Evolutionary conservation across 2,797 vertebrate genomes (phyloP), one percentile per base, ranked within the genome.

Genomic region (Buceros bicornis): DNA sequence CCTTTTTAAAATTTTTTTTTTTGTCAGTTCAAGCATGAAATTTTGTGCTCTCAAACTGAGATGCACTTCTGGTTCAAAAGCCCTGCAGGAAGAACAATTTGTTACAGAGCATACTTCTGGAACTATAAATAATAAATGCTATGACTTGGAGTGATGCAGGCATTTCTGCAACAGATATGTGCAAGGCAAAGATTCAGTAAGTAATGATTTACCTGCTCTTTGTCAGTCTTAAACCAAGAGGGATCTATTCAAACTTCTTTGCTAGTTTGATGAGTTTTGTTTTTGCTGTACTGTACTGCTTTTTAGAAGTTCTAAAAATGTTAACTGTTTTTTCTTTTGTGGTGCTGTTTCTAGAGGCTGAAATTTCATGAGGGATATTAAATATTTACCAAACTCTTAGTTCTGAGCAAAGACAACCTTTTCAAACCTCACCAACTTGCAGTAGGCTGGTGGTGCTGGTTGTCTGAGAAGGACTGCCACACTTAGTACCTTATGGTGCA

Each of bases 81-180:
- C 89, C 57, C 74, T 94, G 78, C 87, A 89, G 82, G 74, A 96
- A 92, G 86, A 94, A 89, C 45, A 74, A 16, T 91, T 90, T 82
- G 83, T 85, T 91, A n/a, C 28, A 60, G 74, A 87, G 45, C 4
- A 0, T 82, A 26, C 74, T 89, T 87, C 78, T 82, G 77, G 87
- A 84, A 70, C 48, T 71, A 71, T 96, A 95, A 95, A 97, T 96
- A 96, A 93, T 91, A 93, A 93, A 80, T 94, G 78, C 57, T 62
- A 31, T 92, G 66, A 82, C 56, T 93, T 2, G 14, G 42, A 85
- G 37, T 89, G 83, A 89, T 0, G 16, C 77, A 87, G 74, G 69
- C 61, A 79, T 31, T 43, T 62, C 77, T 93, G 58, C 65, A 74
- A 80, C 71, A 47, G 76, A 35, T 25, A 70, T 3, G 4, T 70